Evolutionary conservation across 2,888 invertebrate genomes (phyloP).

Genomic region (Rosalia funebris): DNA sequence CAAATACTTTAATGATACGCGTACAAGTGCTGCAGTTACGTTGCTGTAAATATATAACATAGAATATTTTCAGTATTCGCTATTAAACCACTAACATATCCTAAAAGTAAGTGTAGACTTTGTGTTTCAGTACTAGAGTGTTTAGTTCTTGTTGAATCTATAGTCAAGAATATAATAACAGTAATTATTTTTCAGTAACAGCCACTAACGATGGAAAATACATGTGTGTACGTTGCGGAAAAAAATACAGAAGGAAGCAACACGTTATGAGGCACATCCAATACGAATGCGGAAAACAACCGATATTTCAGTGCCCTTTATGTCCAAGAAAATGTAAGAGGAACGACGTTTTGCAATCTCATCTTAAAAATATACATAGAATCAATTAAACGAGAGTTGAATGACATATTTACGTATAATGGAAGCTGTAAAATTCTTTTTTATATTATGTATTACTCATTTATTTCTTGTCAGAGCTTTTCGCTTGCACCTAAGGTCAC

Average conservation of each 20-base stretch:
- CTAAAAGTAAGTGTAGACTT: too few species aligned
- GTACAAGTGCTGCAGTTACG: too few species aligned
- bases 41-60: too few species aligned
- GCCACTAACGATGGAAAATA: constrained; percentile 43
- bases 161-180: too few species aligned
- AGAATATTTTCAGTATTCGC: too few species aligned
- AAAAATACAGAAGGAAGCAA: constrained; percentile 45
- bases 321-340: constrained; percentile 55
- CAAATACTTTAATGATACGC: too few species aligned
- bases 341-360: constrained; percentile 51
- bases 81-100: too few species aligned
- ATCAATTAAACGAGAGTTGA: constrained; percentile 32
- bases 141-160: too few species aligned
- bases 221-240: constrained; percentile 45
- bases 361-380: constrained; percentile 54
- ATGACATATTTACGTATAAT: background rate
- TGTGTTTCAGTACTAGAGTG: too few species aligned
- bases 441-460: too few species aligned
- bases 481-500: too few species aligned
- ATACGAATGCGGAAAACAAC: constrained; percentile 52
- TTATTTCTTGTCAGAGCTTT: too few species aligned
- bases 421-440: background rate
- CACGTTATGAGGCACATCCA: constrained; percentile 44
- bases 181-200: constrained; percentile 28
- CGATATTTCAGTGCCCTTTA: constrained; percentile 52